Evolutionary conservation across 2,888 invertebrate genomes (phyloP).

Genomic region (Asteroscopus sphinx): DNA sequence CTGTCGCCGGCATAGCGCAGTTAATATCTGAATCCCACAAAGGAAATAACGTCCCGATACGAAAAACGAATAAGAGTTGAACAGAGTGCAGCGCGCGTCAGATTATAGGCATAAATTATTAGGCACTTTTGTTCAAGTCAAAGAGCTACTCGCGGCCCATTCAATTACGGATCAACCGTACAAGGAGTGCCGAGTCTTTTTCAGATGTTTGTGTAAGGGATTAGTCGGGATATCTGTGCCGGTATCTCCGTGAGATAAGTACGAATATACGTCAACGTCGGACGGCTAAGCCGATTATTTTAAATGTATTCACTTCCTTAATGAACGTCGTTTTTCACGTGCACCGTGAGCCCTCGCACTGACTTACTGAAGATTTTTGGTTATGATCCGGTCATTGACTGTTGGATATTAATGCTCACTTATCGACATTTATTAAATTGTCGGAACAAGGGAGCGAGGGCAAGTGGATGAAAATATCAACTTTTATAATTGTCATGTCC

Average conservation of each 20-base stretch:
- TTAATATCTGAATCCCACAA: conserved; percentile 84
- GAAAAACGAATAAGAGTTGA: conserved; percentile 80
- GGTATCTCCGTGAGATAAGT: conserved; percentile 90
- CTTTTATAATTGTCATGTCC: conserved; percentile 62
- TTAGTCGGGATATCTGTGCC: conserved; percentile 88
- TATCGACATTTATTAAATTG: conserved; percentile 83
- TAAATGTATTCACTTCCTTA: conserved; percentile 90
- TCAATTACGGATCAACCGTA: conserved; percentile 86
- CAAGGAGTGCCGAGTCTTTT: conserved; percentile 88
- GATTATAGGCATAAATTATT: conserved; percentile 90
- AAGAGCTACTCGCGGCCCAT: conserved; percentile 81
- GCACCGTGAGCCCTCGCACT: conserved; percentile 76
- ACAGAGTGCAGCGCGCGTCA: conserved; percentile 79
- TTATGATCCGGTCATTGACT: conserved; percentile 89
- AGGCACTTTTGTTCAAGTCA: conserved; percentile 87
- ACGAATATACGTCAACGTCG: conserved; percentile 90
- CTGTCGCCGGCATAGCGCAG: conserved; percentile 78
- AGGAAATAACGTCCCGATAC: conserved; percentile 77
- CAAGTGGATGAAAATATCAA: conserved; percentile 63
- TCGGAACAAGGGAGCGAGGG: conserved; percentile 66
- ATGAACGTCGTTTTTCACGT: conserved; percentile 89
- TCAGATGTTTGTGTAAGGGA: conserved; percentile 89
- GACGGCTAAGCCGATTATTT: conserved; percentile 90
- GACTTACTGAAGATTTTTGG: conserved; percentile 88
- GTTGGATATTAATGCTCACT: conserved; percentile 79